Percentiles rank a stretch among this genome's conserved stretches.
phyloP scores from a whole-genome alignment of 2,113 vertebrate genomes.

The Ochotona curzoniae region DNA sequence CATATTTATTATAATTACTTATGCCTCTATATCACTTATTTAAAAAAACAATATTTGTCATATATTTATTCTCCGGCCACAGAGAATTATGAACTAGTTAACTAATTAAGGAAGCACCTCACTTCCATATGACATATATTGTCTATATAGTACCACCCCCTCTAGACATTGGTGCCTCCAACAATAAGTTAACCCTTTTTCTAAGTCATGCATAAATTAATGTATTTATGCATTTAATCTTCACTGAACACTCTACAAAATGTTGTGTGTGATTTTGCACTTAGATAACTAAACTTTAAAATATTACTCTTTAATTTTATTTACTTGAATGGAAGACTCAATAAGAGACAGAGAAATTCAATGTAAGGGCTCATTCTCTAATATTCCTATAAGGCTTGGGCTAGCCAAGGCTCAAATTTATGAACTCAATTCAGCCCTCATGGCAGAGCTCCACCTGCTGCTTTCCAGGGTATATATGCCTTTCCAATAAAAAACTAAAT shows the following conservation, averaged over 20 bases:
- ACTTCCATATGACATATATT: neutral
- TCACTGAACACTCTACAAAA: neutral
- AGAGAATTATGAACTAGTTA: neutral
- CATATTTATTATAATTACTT: neutral
- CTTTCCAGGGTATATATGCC: no score
- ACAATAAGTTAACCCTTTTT: neutral
- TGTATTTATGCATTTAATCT: neutral
- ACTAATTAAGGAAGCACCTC: neutral
- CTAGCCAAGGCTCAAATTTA: no score
- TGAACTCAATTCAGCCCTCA: no score
- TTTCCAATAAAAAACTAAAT: no score
- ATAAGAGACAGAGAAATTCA: no score
- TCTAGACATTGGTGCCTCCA: neutral
- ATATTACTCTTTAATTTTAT: no score
- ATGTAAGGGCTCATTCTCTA: no score
- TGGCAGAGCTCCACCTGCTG: no score
- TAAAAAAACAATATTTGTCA: neutral
- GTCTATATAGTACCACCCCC: neutral
- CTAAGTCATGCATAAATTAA: neutral
- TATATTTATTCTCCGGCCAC: neutral
- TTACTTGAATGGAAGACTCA: no score
- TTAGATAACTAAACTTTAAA: neutral
- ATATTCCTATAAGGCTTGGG: no score
- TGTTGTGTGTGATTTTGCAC: neutral
- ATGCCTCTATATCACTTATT: neutral